Conservation (phyloP, 1,140 invertebrate species). For the Drosophila asahinai region DNA sequence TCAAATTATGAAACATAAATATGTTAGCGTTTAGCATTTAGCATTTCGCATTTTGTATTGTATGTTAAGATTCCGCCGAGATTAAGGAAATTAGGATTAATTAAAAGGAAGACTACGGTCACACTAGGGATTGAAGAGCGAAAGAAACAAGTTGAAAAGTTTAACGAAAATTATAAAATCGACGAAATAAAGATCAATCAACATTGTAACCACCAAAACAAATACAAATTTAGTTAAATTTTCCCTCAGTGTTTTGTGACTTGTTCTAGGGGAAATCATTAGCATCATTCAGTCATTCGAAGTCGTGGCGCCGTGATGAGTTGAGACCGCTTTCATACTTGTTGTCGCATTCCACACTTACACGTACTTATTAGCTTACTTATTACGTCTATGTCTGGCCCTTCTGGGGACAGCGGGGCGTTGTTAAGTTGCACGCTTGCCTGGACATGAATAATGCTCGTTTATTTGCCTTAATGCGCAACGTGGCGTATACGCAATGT, state of each 20-base stretch:
- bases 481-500: conserved; percentile 75
- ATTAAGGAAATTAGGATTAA: no score
- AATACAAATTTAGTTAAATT: neutral
- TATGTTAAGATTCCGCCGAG: no score
- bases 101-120: no score
- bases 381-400: conserved; percentile 5
- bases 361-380: conserved; percentile 55
- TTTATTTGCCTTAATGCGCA: conserved; percentile 71
- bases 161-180: no score
- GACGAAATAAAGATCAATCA: no score
- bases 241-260: neutral
- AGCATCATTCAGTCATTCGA: conserved; percentile 33
- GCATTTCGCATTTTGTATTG: no score
- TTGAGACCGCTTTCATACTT: conserved; percentile 39
- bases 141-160: no score
- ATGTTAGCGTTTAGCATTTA: no score
- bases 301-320: conserved; percentile 16
- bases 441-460: conserved; percentile 69
- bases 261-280: conserved; percentile 32
- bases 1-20: no score
- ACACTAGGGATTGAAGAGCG: no score
- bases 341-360: conserved; percentile 51
- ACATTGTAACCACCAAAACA: no score
- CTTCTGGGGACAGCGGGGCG: neutral
- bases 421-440: conserved; percentile 64